Evolutionary conservation across 2,113 vertebrate species (phyloP), one percentile per base, ranked within the genome.

Genomic region (Picathartes gymnocephalus): DNA sequence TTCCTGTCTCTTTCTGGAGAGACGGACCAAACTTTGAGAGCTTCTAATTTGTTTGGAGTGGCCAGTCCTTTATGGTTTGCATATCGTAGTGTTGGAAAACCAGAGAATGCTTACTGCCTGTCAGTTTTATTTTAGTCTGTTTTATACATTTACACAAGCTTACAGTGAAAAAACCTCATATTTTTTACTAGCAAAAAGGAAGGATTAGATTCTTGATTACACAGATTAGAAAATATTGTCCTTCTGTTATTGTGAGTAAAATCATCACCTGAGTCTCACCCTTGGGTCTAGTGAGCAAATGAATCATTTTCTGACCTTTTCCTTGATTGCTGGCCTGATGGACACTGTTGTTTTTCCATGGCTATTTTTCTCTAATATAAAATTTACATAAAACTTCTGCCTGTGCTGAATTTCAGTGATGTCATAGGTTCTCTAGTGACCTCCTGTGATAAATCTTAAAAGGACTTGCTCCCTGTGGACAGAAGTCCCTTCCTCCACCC

Each of bases 291-390:
- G 31, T 28, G 51, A 90, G 76, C 7, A 83, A 92, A 93, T 94
- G 54, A 93, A 78, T 93, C 0, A 68, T 93, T 94, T 92, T 73
- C 86, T 95, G 91, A 94, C 88, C 60, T 96, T 92, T 90, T 81
- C 33, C 24, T 28, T 68, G 35, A 57, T 53, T 40, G 7, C 51
- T 71, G 73, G 30, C 47, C 76, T 73, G 64, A 80, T 47, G 39
- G 72, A 50, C 47, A 23, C 25, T 20, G 39, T 21, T 77, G 17
- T 73, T 92, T 93, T 92, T 70, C 30, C 33, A 44, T 17, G 33
- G 18, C 3, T 86, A 3, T 66, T 88, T 94, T 90, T 62, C 76
- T 66, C 47, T 31, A 71, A 13, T 51, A 54, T 28, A 83, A 86
- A 83, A 88, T 81, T 68, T 37, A 51, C 33, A 44, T 47, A 78